A percentile compares a stretch with the other conserved stretches of the same genome.
Conservation (phyloP, 2,113 vertebrate species). For the Hypocryptadius cinnamomeus region DNA sequence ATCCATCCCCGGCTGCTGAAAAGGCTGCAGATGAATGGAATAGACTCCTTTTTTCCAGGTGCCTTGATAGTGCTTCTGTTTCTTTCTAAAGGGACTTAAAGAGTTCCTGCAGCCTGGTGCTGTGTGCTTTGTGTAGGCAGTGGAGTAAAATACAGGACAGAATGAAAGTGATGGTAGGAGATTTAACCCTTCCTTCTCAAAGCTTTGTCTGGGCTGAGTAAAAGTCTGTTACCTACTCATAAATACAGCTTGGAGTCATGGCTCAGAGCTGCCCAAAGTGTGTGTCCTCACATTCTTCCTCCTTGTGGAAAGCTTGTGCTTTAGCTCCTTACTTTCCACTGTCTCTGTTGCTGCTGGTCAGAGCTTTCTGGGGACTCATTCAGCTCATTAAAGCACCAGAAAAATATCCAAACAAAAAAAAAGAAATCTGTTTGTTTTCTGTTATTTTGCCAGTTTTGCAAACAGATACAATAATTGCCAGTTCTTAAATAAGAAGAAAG, state of each 20-base stretch:
- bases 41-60: constrained; percentile 90
- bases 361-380: background rate
- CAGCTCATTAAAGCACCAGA: background rate
- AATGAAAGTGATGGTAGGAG: background rate
- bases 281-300: background rate
- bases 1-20: constrained; percentile 75
- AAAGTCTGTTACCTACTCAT: background rate
- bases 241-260: background rate
- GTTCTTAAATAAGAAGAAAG: background rate
- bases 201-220: background rate
- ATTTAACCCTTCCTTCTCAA: background rate
- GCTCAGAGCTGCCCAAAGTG: background rate
- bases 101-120: background rate
- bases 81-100: background rate
- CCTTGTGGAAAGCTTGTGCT: background rate
- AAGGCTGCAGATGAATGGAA: constrained; percentile 76
- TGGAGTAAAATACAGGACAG: background rate
- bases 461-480: background rate
- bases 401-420: background rate
- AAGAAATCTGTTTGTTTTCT: background rate
- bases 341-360: background rate
- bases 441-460: background rate
- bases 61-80: background rate
- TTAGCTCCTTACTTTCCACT: background rate
- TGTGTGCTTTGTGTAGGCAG: background rate